These are phyloP conservation scores for Laticauda colubrina DNA, from an alignment of 2,113 vertebrate genomes.

Conservation along the genomic window DNA sequence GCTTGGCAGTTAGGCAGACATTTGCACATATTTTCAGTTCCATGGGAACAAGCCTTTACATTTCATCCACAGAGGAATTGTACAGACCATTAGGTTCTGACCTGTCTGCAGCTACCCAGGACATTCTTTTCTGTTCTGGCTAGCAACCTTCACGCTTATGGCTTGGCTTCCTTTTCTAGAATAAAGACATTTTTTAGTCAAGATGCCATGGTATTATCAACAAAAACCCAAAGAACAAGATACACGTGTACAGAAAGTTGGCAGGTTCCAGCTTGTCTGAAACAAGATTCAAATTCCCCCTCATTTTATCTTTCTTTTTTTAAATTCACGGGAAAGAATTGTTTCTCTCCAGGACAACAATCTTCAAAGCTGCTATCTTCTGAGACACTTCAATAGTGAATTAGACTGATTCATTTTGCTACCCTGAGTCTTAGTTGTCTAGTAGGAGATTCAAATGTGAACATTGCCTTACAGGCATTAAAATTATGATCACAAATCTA, in stretches of 20 bases:
- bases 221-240: background rate
- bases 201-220: background rate
- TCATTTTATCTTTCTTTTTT: background rate
- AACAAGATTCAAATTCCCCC: background rate
- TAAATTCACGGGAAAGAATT: slow-evolving; percentile 1
- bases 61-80: background rate
- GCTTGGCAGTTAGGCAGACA: background rate
- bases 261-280: background rate
- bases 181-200: background rate
- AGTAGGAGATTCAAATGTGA: background rate
- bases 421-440: background rate
- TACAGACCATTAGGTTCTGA: background rate
- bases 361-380: slow-evolving; percentile 21
- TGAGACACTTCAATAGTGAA: background rate
- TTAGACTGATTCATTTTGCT: background rate
- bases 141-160: background rate
- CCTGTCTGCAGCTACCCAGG: background rate
- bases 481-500: background rate
- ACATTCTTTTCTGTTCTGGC: background rate
- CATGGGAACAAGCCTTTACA: background rate
- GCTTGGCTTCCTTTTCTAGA: background rate
- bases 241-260: background rate
- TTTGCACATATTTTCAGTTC: background rate
- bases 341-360: slow-evolving; percentile 2
- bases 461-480: background rate